Evolutionary conservation across 2,113 vertebrate species (phyloP), one percentile per base, ranked within the genome.

Genomic region (Hipposideros armiger): DNA sequence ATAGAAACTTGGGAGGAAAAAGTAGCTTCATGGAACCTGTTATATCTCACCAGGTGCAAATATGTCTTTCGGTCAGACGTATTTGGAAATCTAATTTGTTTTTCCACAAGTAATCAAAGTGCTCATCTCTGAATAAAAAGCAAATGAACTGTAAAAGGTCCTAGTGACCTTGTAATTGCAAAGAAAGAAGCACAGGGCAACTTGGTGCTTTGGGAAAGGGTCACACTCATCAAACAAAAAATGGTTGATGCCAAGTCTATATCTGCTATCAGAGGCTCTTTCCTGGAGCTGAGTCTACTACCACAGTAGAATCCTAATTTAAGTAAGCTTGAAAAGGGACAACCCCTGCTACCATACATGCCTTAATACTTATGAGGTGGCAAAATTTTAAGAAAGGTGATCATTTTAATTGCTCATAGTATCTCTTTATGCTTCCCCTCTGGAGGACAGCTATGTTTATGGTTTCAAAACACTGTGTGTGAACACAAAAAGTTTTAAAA

Each of bases 61-160:
- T 67, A 64, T 24, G 77, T 84, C 30, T 82, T 85, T 78, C 64
- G 77, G 87, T 96, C 22, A 32, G 96, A 87, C 95, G 87, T 95
- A 95, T 82, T 70, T 96, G 62, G 83, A 91, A 98, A 90, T 93
- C 91, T 95, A 88, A 97, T 96, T 96, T 98, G 82, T 50, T 96
- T 84, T 87, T 95, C 91, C 40, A 66, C 26, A 86, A 83, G 81
- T 92, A 88, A 78, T 93, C 81, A 96, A 95, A 30, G 30, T 69
- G 60, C 80, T 98, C 78, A 96, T 84, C 87, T 98, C 77, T 84
- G 76, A 97, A 95, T 47, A 95, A 98, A 94, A 93, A 97, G 85
- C 95, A 96, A 98, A 94, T 50, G 20, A 87, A 95, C 87, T 97
- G 20, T 77, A 87, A 89, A 84, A 72, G n/a, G 58, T 81, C 91